Base-by-base conservation (phyloP, 2,797 vertebrate species). In the Nannoperca australis region DNA sequence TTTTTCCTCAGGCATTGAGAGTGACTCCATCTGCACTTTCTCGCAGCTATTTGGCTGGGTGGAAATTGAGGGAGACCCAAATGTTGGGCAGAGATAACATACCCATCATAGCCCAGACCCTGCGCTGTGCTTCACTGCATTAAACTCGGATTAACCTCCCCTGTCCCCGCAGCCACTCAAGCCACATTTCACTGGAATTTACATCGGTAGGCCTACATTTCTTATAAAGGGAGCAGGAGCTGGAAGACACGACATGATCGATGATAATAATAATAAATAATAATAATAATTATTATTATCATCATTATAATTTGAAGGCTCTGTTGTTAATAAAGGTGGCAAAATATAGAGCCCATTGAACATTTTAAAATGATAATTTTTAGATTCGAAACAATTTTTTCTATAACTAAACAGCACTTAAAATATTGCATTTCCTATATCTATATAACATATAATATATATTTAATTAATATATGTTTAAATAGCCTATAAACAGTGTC, bases 121-220 rank as follows among this genome's bases (percentile, higher is more conserved):
- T 96, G 95, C 95, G 96, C 97, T 95, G 96, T 86, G 94, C 96
- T 96, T 95, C 96, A 91, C 95, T 94, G 97, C 95, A 95, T 97
- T 98, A 99, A 99, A 98, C 97, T 97, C 92, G 96, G 97, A 99
- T 98, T 98, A 99, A 97, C 97, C 96, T 96, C 96, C 96, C 94
- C 94, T 95, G 93, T 95, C 91, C 93, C 94, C 91, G 87, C 92
- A 92, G 89, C 88, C 93, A 94, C 95, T 94, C 95, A 92, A 95
- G 95, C 88, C 91, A 95, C 95, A 96, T 96, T 96, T 95, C 95
- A 94, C 94, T 92, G 95, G 95, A 96, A 96, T 97, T 96, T 97
- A 95, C 95, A 95, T 95, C 93, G 95, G 91, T 93, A 87, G 91
- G 91, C 91, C 89, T 84, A 76, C 78, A 82, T 96, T 96, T 96